Evolutionary conservation across 2,113 vertebrate genomes (phyloP).

Genomic region (Grus americana): DNA sequence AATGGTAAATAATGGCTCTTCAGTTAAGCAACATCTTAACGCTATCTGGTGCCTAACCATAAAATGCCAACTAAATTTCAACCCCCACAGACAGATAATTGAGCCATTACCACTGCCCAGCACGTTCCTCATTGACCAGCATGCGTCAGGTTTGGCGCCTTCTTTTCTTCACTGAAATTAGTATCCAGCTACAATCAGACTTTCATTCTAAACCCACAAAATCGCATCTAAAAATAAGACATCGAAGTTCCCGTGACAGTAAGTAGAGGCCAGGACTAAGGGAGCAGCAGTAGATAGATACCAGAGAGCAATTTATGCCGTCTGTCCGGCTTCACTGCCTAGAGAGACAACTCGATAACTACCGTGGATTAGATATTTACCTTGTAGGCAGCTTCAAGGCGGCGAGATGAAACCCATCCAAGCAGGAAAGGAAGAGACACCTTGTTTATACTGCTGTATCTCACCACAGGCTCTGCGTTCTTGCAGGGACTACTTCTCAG

Average conservation of each 20-base stretch:
- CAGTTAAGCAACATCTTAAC: constrained; percentile 22
- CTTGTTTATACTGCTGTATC: background rate
- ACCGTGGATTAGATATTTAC: background rate
- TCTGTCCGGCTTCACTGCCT: background rate
- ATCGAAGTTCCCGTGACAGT: background rate
- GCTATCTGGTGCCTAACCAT: background rate
- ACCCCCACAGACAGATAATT: background rate
- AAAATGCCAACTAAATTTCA: background rate
- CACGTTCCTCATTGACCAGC: background rate
- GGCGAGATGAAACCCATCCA: background rate
- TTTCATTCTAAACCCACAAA: constrained; percentile 5
- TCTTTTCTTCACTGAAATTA: background rate
- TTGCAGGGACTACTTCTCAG: background rate
- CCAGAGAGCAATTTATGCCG: background rate
- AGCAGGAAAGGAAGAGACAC: background rate
- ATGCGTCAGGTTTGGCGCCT: background rate
- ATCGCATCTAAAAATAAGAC: constrained; percentile 20
- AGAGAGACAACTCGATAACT: background rate
- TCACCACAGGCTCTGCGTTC: background rate
- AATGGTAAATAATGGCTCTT: constrained; percentile 40
- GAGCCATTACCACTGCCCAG: background rate
- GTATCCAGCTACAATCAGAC: background rate
- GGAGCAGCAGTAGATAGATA: background rate
- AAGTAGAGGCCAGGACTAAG: background rate
- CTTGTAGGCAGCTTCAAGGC: background rate